Conservation (phyloP, 2,113 vertebrate genomes). For the Ophiodon elongatus region DNA sequence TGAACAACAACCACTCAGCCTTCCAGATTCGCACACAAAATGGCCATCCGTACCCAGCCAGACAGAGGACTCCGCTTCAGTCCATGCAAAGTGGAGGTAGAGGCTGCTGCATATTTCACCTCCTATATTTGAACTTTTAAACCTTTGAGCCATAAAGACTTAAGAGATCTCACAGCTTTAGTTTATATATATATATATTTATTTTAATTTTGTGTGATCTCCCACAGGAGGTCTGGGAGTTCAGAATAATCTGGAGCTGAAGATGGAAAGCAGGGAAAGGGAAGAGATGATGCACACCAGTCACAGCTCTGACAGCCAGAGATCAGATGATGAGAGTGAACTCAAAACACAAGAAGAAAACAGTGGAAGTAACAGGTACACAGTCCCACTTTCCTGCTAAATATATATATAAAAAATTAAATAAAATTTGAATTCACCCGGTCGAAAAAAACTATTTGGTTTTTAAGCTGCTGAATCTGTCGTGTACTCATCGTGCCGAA, state of each 20-base stretch:
- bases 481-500: neutral
- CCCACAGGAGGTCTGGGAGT: conserved; percentile 78
- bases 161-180: neutral
- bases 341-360: conserved; percentile 88
- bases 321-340: conserved; percentile 94
- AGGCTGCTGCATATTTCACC: conserved; percentile 4
- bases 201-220: neutral
- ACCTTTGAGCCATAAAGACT: neutral
- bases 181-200: neutral
- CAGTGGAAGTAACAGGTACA: conserved; percentile 86
- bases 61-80: conserved; percentile 64
- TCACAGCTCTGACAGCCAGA: conserved; percentile 93
- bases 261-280: conserved; percentile 91
- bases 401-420: too few relatives aligned
- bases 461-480: neutral
- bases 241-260: conserved; percentile 87
- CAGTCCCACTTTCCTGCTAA: too few relatives aligned
- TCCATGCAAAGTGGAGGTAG: conserved; percentile 52
- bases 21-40: conserved; percentile 75
- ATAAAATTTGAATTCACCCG: neutral
- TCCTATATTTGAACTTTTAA: neutral
- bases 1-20: conserved; percentile 76
- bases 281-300: conserved; percentile 87
- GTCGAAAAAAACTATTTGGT: neutral
- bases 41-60: conserved; percentile 68